Evolutionary conservation across 2,113 vertebrate species (phyloP).

Genomic region (Oryzias melastigma): DNA sequence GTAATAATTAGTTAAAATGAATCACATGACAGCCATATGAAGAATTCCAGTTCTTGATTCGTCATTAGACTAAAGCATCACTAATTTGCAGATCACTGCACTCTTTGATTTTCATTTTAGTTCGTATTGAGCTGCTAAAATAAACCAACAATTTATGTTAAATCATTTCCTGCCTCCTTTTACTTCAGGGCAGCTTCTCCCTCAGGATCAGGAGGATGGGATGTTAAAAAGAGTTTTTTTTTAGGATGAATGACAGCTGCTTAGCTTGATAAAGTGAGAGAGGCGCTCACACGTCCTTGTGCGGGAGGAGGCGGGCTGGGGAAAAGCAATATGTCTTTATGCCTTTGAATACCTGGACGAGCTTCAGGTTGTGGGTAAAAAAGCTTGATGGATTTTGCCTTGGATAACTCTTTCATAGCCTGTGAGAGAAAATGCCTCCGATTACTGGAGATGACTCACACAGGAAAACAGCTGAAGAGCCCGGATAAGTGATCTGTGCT

Average conservation of each 20-base stretch:
- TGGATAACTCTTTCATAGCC: slow-evolving; percentile 6
- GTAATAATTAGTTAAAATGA: no score
- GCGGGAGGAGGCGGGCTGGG: neutral
- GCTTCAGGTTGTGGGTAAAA: neutral
- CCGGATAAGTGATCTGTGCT: slow-evolving; percentile 13
- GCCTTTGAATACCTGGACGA: slow-evolving; percentile 4
- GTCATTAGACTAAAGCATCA: no score
- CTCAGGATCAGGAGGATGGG: neutral
- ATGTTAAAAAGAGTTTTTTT: neutral
- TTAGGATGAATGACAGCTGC: slow-evolving; percentile 21
- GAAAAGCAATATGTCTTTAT: neutral
- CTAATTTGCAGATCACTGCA: no score
- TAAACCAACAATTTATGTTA: neutral
- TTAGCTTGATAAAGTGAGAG: slow-evolving; percentile 9
- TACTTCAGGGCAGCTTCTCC: neutral
- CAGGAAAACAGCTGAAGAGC: slow-evolving; percentile 4
- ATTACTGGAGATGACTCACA: slow-evolving; percentile 28
- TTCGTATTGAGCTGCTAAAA: no score
- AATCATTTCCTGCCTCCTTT: neutral
- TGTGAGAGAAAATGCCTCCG: slow-evolving; percentile 5
- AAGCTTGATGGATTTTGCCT: slow-evolving; percentile 7
- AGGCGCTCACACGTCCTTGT: neutral
- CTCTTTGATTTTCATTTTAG: no score
- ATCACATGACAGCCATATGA: no score
- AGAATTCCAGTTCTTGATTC: no score